phyloP scores from a whole-genome alignment of 2,113 vertebrate genomes.

The Cololabis saira region DNA sequence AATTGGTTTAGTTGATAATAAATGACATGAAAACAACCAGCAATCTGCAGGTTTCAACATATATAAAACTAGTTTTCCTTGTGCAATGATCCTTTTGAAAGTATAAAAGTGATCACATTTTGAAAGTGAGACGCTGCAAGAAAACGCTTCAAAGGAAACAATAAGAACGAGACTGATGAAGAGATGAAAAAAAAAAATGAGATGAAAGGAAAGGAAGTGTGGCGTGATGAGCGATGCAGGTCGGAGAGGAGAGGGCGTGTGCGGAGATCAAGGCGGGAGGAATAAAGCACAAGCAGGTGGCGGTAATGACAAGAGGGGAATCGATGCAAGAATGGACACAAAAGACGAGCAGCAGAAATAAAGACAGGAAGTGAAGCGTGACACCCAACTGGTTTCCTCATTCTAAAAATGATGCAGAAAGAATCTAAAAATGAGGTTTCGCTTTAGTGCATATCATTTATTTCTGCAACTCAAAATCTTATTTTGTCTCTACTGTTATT shows the following conservation, averaged over 20 bases:
- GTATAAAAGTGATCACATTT: too few species aligned
- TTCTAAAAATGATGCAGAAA: background rate
- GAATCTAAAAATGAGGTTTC: background rate
- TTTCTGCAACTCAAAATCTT: background rate
- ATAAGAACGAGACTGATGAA: background rate
- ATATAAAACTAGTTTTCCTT: too few species aligned
- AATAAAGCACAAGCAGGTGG: constrained; percentile 37
- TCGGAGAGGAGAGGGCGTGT: constrained; percentile 8
- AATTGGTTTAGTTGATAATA: too few species aligned
- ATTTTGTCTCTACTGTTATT: background rate
- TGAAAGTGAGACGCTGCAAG: too few species aligned
- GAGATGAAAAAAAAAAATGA: background rate
- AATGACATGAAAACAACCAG: too few species aligned
- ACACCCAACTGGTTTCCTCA: background rate
- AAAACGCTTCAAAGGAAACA: background rate
- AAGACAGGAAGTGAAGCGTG: background rate
- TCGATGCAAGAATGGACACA: constrained; percentile 7
- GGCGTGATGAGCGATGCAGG: too few species aligned
- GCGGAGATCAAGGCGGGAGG: background rate
- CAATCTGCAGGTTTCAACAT: too few species aligned
- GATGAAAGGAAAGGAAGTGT: too few species aligned
- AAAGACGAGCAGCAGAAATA: constrained; percentile 12
- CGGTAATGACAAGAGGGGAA: constrained; percentile 15
- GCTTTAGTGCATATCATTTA: background rate
- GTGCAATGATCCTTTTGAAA: too few species aligned